phyloP scores from a whole-genome alignment of 2,113 vertebrate species.

The Muntiacus reevesi region DNA sequence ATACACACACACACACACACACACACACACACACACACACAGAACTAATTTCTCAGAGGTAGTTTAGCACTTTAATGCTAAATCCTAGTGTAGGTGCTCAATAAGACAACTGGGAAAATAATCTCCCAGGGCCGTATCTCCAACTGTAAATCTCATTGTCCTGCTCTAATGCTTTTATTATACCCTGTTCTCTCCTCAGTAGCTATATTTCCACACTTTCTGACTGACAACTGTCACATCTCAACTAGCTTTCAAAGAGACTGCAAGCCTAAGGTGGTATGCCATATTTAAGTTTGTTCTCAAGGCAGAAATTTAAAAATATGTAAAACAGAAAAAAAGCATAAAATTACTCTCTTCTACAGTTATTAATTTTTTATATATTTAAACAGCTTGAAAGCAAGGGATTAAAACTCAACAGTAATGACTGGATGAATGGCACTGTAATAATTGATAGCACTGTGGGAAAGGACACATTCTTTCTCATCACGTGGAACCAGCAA shows the following conservation, averaged over 20 bases:
- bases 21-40: neutral
- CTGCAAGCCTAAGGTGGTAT: neutral
- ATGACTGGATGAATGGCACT: slow-evolving; percentile 76
- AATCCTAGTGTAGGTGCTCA: neutral
- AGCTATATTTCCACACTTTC: neutral
- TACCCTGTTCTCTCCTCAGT: neutral
- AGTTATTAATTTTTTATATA: slow-evolving; percentile 33
- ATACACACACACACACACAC: neutral
- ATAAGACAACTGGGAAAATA: neutral
- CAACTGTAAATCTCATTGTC: neutral
- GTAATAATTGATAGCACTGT: slow-evolving; percentile 79
- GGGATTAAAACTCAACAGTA: neutral
- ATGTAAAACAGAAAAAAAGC: neutral
- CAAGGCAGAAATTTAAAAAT: neutral
- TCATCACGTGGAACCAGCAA: slow-evolving; percentile 63
- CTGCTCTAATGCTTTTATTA: neutral
- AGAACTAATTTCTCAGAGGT: neutral
- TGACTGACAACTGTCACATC: neutral
- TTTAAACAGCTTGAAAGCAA: slow-evolving; percentile 80
- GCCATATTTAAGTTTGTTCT: neutral
- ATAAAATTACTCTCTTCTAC: neutral
- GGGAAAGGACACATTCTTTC: slow-evolving; percentile 82
- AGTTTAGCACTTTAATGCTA: neutral
- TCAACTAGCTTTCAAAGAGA: neutral
- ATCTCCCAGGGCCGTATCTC: neutral